Base-by-base conservation (phyloP, 2,113 vertebrate genomes). In the Protobothrops mucrosquamatus region DNA sequence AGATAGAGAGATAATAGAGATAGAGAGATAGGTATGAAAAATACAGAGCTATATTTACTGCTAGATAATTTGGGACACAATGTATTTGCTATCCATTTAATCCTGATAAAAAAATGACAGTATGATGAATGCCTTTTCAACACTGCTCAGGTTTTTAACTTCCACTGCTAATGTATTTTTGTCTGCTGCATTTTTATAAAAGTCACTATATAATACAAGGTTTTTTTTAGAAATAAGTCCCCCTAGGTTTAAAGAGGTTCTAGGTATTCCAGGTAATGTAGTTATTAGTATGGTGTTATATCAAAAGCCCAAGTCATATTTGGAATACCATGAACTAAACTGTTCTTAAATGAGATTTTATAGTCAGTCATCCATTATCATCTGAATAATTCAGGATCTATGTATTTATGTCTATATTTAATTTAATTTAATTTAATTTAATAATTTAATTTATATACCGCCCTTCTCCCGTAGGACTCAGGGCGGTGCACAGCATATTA, bases 341-440 rank as follows among this genome's bases (percentile, higher is more conserved):
- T 88, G 1, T 29, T 15, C 2, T 24, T 93, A 85, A 91, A 6
- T 89, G 91, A 51, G 24, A 64, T 90, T 94, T 94, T 93, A 89
- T n/a, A 26, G 14, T 55, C 93, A 23, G 1, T 85, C 43, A 43
- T 64, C 18, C 22, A 61, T n/a, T 18, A 48, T n/a, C 57, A 15
- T 46, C 88, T 61, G 29, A 29, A 0, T 0, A 4, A 51, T 10
- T 91, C 24, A 59, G 22, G 18, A 74, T 69, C 0, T 0, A 3
- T 91, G 12, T 34, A 94, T 92, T 93, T 46, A 43, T 52, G 64
- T 52, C 18, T 3, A 52, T 14, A 74, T n/a, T n/a, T n/a, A n/a
- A n/a, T n/a, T n/a, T n/a, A n/a, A n/a, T n/a, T n/a, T n/a, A n/a
- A n/a, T n/a, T n/a, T n/a, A n/a, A n/a, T n/a, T n/a, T n/a, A n/a